phyloP scores from a whole-genome alignment of 2,888 invertebrate genomes.

The Eristalis pertinax region DNA sequence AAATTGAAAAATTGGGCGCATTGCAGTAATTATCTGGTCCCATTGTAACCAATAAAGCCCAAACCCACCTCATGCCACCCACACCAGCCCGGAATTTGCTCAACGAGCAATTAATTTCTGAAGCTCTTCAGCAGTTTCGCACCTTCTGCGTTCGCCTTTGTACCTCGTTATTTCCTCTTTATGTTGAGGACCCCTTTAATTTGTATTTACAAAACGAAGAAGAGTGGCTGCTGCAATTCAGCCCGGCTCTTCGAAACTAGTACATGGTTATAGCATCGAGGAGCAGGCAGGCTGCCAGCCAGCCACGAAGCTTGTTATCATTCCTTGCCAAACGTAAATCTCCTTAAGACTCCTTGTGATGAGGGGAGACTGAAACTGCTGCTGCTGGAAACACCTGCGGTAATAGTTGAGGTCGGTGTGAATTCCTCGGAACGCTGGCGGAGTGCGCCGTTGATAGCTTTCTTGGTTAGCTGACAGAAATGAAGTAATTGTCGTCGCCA shows the following conservation, averaged over 20 bases:
- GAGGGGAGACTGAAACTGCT: neutral
- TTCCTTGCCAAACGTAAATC: constrained; percentile 37
- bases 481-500: constrained; percentile 44
- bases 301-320: constrained; percentile 16
- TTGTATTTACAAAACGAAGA: neutral
- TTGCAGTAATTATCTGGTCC: constrained; percentile 3
- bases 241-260: neutral
- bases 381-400: constrained; percentile 9
- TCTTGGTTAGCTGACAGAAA: constrained; percentile 8
- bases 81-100: neutral
- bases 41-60: neutral
- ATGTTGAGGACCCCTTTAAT: neutral
- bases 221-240: neutral
- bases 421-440: constrained; percentile 2
- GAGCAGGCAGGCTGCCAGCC: neutral
- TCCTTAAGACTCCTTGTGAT: neutral
- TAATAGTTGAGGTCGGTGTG: constrained; percentile 7
- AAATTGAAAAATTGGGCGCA: constrained; percentile 11
- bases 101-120: constrained; percentile 41
- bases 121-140: constrained; percentile 28
- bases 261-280: neutral
- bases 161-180: constrained; percentile 10
- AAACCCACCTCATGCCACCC: neutral
- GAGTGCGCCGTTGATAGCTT: neutral
- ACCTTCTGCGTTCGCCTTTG: constrained; percentile 3